Base-by-base conservation (phyloP, 37 sponge, comb jelly and placozoan genomes). In the Agelas oroides region DNA sequence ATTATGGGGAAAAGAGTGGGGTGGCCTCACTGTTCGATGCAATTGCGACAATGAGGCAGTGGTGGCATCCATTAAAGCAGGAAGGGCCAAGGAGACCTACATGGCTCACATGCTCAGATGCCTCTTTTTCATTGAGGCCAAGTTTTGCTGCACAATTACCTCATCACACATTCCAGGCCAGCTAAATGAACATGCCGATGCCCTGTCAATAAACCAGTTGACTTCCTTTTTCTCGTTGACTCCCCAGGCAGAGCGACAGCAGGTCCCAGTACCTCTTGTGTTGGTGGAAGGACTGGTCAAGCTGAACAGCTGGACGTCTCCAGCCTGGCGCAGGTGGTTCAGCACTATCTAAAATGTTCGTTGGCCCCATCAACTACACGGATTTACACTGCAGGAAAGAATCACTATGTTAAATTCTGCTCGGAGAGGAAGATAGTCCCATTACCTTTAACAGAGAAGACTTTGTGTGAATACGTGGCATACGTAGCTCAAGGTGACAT, bases 321-420 rank as follows among this genome's bases (percentile, higher is more conserved):
- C 39, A 6, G 25, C 0, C 54, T 86, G 79, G 87, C 63, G 19
- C 13, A 33, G 38, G 72, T 55, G 56, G 79, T 86, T 27, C 69
- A 80, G 56, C 19, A 24, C 31, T 68, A 68, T 68, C 46, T 68
- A 32, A 69, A 52, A 12, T 21, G 23, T 13, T 46, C 70, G 21
- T 31, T 80, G 27, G 70, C 81, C 56, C 81, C 81, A 30, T 40
- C 55, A 24, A 64, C 81, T 1, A 23, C 24, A 27, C 30, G 81
- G 35, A 69, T 58, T n/a, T 80, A 80, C 57, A 53, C 33, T 14
- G 6, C 81, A 30, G 81, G 69, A 27, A 53, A 80, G 56, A 28
- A 25, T 0, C 64, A 65, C n/a, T 65, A 78, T 39, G 36, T 77
- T 14, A 33, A 20, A 18, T 77, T 77, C 33, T 77, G 77, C 63